Evolutionary conservation across 2,888 invertebrate species (phyloP).

Genomic region (Tachina fera): DNA sequence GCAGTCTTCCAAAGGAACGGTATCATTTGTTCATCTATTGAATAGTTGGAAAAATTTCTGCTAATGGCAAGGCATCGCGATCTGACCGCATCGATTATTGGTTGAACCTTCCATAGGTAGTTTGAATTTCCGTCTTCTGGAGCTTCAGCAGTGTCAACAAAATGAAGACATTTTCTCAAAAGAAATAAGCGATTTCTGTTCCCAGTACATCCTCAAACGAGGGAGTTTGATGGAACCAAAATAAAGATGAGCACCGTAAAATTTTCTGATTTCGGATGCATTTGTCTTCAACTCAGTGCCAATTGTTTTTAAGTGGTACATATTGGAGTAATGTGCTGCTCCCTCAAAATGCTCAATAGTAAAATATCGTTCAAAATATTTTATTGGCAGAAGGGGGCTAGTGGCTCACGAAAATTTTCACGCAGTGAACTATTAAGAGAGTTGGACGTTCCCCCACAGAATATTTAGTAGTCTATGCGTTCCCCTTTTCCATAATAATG

Average conservation of each 20-base stretch:
- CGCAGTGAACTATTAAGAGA: background rate
- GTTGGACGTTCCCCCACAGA: constrained; percentile 28
- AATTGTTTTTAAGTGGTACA: constrained; percentile 37
- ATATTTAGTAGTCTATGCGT: too few relatives aligned
- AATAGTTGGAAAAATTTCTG: too few relatives aligned
- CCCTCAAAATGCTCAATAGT: constrained; percentile 38
- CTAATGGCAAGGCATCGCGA: constrained; percentile 66
- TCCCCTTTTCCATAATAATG: constrained; percentile 32
- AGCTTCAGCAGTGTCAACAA: constrained; percentile 32
- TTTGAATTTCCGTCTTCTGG: constrained; percentile 36
- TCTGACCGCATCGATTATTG: constrained; percentile 75
- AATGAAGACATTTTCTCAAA: constrained; percentile 25
- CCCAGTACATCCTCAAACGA: constrained; percentile 30
- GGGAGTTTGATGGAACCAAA: constrained; percentile 19
- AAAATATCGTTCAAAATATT: constrained; percentile 24
- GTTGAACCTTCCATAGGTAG: constrained; percentile 73
- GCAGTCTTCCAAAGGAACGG: too few relatives aligned
- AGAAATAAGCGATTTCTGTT: constrained; percentile 39
- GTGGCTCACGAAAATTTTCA: background rate
- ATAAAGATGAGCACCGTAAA: constrained; percentile 16
- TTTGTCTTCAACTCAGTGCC: constrained; percentile 40
- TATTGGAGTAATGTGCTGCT: constrained; percentile 34
- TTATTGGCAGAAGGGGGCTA: constrained; percentile 16
- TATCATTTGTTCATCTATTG: too few relatives aligned
- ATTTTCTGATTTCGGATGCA: constrained; percentile 27